These are phyloP conservation scores for Lepidostoma basale DNA, from an alignment of 1,140 invertebrate species.

Conservation along the genomic window DNA sequence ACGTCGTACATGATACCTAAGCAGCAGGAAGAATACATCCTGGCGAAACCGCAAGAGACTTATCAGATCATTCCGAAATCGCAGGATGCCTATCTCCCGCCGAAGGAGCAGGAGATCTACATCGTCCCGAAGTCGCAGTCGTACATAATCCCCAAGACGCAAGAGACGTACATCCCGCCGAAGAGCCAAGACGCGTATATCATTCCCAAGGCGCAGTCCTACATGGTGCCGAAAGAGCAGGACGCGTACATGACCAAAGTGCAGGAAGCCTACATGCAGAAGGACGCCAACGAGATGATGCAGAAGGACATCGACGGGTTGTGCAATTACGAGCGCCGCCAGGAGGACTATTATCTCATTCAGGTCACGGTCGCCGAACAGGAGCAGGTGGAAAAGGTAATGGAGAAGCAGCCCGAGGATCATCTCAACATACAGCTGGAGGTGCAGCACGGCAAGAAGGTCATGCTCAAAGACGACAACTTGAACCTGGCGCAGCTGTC, in stretches of 20 bases:
- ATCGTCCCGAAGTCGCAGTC: slow-evolving; percentile 7
- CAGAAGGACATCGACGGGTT: slow-evolving; percentile 19
- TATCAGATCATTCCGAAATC: slow-evolving; percentile 15
- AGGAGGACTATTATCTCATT: slow-evolving; percentile 21
- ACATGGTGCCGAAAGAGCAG: slow-evolving; percentile 9
- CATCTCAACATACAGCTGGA: slow-evolving; percentile 6
- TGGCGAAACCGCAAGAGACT: slow-evolving; percentile 3
- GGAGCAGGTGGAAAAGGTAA: neutral
- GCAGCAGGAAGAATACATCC: slow-evolving; percentile 5
- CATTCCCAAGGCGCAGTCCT: slow-evolving; percentile 8
- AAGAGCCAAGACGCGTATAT: slow-evolving; percentile 18
- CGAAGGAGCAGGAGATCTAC: slow-evolving; percentile 19
- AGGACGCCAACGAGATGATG: neutral
- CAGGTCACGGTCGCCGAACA: slow-evolving; percentile 15
- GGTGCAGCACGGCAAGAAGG: slow-evolving; percentile 1
- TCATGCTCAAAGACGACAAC: neutral
- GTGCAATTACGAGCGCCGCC: slow-evolving; percentile 13
- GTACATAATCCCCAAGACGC: slow-evolving; percentile 15
- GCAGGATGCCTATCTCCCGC: slow-evolving; percentile 3
- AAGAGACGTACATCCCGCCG: slow-evolving; percentile 12
- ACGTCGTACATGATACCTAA: slow-evolving; percentile 2
- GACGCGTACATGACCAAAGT: slow-evolving; percentile 3
- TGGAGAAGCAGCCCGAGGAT: neutral
- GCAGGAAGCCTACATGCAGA: slow-evolving; percentile 8
- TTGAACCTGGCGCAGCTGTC: slow-evolving; percentile 7